Percentiles rank a stretch among this genome's conserved stretches.
These are phyloP conservation scores for Tangara arthus DNA, from an alignment of 2,797 vertebrate genomes.

Conservation along the genomic window DNA sequence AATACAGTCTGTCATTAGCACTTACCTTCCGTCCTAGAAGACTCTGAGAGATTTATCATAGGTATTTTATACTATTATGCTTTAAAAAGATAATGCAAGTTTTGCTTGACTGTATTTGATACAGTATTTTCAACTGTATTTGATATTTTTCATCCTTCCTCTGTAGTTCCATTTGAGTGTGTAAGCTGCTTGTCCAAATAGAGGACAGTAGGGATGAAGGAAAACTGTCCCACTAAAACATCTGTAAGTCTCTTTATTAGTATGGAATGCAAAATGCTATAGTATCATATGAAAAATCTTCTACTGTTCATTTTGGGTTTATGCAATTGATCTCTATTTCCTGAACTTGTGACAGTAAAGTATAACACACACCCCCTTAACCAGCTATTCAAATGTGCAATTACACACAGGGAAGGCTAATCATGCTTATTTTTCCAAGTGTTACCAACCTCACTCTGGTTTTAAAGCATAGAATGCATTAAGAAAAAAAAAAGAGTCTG, in stretches of 20 bases:
- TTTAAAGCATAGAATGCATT: neutral
- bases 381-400: neutral
- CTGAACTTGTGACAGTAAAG: neutral
- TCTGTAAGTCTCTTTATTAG: neutral
- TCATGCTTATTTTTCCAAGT: neutral
- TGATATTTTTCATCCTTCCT: neutral
- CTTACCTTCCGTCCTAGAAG: neutral
- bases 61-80: neutral
- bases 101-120: neutral
- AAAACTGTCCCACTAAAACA: neutral
- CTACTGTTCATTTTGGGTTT: neutral
- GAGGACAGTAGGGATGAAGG: neutral
- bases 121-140: neutral
- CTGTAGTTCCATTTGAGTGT: neutral
- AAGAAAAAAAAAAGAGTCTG: neutral
- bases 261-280: neutral
- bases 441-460: neutral
- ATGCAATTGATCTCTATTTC: neutral
- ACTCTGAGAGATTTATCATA: neutral
- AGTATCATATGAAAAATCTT: neutral
- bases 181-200: neutral
- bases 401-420: neutral
- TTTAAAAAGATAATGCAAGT: neutral
- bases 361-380: neutral
- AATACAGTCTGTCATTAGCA: neutral